Conservation (phyloP, 1,140 invertebrate species). For the Panagrolaimus sp. region DNA sequence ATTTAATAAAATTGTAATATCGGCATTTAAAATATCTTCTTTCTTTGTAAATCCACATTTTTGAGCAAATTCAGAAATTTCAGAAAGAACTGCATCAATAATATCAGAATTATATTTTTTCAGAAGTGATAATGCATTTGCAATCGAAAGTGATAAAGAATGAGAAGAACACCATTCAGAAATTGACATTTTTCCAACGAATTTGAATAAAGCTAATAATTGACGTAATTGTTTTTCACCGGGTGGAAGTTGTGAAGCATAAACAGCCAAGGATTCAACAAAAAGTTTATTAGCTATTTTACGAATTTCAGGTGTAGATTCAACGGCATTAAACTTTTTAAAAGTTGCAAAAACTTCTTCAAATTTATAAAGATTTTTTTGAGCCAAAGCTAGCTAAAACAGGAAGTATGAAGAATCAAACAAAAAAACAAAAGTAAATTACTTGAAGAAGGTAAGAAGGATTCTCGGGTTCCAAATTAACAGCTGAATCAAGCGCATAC, state of each 20-base stretch:
- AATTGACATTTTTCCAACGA: not conserved
- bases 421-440: too few relatives aligned
- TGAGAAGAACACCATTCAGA: not conserved
- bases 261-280: not conserved
- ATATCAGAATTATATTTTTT: not conserved
- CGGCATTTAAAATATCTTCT: not conserved
- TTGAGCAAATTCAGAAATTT: not conserved
- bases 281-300: not conserved
- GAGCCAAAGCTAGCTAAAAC: not conserved
- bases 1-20: not conserved
- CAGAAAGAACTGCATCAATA: not conserved
- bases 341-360: not conserved
- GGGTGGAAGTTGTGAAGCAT: not conserved
- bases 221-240: not conserved
- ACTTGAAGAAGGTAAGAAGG: not conserved
- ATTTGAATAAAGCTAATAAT: not conserved
- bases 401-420: too few relatives aligned
- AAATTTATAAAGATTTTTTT: not conserved
- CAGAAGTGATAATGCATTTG: not conserved
- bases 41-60: not conserved
- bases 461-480: not conserved
- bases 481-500: constrained; percentile 9
- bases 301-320: not conserved
- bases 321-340: not conserved
- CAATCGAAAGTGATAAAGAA: not conserved